These are phyloP conservation scores for Orchestes rusci DNA, from an alignment of 2,888 invertebrate genomes.

Conservation along the genomic window DNA sequence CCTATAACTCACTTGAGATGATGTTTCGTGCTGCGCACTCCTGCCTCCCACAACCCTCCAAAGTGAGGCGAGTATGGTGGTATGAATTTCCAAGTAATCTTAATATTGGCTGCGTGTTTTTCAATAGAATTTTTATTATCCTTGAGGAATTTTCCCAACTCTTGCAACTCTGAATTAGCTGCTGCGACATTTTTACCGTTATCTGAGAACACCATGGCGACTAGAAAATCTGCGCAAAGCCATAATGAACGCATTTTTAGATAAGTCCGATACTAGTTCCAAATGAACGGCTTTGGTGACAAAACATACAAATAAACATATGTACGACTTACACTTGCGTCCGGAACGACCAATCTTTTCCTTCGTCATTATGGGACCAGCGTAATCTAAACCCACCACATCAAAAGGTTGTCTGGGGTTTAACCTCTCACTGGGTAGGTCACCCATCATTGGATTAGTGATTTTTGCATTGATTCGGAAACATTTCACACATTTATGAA, in stretches of 20 bases:
- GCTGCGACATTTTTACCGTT: too few species aligned
- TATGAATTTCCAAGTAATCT: background rate
- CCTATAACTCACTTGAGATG: background rate
- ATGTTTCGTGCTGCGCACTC: conserved; percentile 5
- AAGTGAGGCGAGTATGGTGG: background rate
- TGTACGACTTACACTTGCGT: background rate
- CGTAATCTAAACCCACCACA: background rate
- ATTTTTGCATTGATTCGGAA: background rate
- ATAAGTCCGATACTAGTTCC: too few species aligned
- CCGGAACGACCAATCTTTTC: background rate
- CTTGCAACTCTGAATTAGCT: conserved; percentile 19
- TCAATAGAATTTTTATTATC: background rate
- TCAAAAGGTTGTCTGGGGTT: background rate
- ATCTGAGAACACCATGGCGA: background rate
- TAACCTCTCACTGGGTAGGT: background rate
- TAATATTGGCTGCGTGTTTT: background rate
- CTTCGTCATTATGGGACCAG: background rate
- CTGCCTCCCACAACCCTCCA: conserved; percentile 14
- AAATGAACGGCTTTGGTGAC: too few species aligned
- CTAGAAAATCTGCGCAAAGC: background rate
- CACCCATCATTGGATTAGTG: too few species aligned
- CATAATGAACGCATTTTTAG: too few species aligned
- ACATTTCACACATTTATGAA: background rate
- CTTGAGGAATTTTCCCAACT: conserved; percentile 1
- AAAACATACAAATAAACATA: background rate